Base-by-base conservation (phyloP, 1,140 invertebrate genomes). In the Anastrepha obliqua region DNA sequence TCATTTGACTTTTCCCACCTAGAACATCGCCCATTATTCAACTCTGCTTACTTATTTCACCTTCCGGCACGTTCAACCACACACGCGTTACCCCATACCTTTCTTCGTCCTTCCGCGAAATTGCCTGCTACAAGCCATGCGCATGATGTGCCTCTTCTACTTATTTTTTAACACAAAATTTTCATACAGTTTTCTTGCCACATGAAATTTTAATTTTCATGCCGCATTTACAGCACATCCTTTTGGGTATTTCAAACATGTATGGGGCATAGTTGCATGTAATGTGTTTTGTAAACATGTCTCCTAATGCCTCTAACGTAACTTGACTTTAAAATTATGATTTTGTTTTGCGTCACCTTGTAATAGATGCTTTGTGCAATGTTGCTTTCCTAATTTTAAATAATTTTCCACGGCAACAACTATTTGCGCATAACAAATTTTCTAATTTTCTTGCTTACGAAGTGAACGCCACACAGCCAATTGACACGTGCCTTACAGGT, bases 201-300 rank as follows among this genome's bases (percentile, higher is more conserved):
- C 74, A 47, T 81, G 74, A 81, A 81, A 81, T 81, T 81, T 81
- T 55, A 20, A 81, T 81, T 81, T 81, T 81, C 44, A 81, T 81
- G 74, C 74, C 74, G 55, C 74, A 81, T 81, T 81, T n/a, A 20
- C 74, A 81, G 44, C 74, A 81, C 55, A n/a, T 42, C 11, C 55
- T 81, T 67, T 81, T 55, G 74, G n/a, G n/a, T 55, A 29, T 58
- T 81, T 11, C n/a, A 55, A 11, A 42, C 74, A 55, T 58, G n/a
- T 81, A 20, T 42, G 60, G 51, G 8, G 0, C 20, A 3, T 51
- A 51, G 13, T 7, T 55, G 20, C 74, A 11, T 81, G n/a, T 81
- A 29, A 78, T 55, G 15, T 78, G 42, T 78, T 78, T 78, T 55
- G 47, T 78, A 78, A 78, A 78, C 47, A 51, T 55, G 17, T 17